Percentiles rank a stretch among this genome's conserved stretches.
These are phyloP conservation scores for Drosophila helvetica DNA, from an alignment of 2,888 invertebrate species.

Conservation along the genomic window DNA sequence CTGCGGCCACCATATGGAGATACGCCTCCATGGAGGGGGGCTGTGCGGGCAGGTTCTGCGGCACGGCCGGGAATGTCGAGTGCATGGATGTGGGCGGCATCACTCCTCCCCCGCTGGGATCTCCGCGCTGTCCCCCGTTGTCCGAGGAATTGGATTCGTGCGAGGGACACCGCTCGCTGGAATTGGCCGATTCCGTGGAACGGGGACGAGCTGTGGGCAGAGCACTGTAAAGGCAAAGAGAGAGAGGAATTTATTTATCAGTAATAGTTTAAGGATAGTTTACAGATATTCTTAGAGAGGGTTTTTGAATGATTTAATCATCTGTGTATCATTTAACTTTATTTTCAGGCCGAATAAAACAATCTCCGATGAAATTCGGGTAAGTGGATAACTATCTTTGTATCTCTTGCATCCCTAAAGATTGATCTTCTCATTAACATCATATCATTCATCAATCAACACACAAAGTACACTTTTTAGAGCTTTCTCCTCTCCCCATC, in stretches of 20 bases:
- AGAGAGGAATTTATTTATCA: neutral
- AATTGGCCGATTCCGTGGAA: constrained; percentile 83
- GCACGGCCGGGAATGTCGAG: constrained; percentile 81
- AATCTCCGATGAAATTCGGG: neutral
- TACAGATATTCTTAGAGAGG: too few relatives aligned
- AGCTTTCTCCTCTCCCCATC: constrained; percentile 27
- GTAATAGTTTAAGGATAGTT: neutral
- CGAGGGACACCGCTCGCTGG: constrained; percentile 90
- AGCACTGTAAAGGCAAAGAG: constrained; percentile 70
- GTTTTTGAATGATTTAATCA: too few relatives aligned
- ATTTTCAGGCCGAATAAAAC: neutral
- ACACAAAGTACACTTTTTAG: neutral
- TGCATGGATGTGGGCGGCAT: constrained; percentile 66
- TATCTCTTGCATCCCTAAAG: too few relatives aligned
- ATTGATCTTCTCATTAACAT: constrained; percentile 3
- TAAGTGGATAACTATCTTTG: too few relatives aligned
- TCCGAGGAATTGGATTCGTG: constrained; percentile 90
- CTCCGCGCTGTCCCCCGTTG: constrained; percentile 82
- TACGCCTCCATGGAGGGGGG: constrained; percentile 94
- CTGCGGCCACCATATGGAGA: constrained; percentile 88
- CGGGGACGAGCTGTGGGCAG: constrained; percentile 82
- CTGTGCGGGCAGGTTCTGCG: constrained; percentile 86
- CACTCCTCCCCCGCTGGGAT: constrained; percentile 34
- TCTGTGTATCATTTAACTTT: neutral
- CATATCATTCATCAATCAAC: constrained; percentile 25